A percentile compares a stretch with the other conserved stretches of the same genome.
These are phyloP conservation scores for Leucopsar rothschildi DNA, from an alignment of 2,113 vertebrate genomes.

Conservation along the genomic window DNA sequence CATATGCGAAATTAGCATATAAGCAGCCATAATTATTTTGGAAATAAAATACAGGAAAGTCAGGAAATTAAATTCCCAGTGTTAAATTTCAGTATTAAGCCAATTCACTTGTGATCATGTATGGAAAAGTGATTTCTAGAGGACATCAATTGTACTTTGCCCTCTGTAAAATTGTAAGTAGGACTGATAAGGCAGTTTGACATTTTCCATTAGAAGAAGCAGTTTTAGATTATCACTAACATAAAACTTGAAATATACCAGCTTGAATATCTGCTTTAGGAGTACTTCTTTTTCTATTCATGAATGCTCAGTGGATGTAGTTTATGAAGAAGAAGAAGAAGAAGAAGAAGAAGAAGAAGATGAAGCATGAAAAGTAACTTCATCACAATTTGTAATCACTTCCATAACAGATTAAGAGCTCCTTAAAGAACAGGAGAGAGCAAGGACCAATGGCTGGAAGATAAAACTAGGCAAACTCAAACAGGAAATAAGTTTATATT, in stretches of 20 bases:
- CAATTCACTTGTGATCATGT: background rate
- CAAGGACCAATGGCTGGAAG: background rate
- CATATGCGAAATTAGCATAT: background rate
- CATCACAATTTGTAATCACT: accelerated
- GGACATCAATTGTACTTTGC: background rate
- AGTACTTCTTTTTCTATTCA: background rate
- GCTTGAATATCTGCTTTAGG: background rate
- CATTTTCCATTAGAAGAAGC: background rate
- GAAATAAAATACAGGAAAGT: background rate
- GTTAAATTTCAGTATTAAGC: background rate
- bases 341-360: background rate
- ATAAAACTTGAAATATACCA: background rate
- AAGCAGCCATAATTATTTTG: background rate
- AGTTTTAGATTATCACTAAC: background rate
- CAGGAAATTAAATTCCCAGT: slow-evolving; percentile 35
- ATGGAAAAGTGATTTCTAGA: background rate
- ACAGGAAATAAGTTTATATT: background rate
- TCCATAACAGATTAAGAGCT: background rate
- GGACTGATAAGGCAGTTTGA: background rate
- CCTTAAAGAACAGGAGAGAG: background rate
- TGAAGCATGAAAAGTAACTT: background rate
- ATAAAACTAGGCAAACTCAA: background rate
- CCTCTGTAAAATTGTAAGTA: background rate
- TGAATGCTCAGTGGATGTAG: background rate
- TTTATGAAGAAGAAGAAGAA: background rate